Base-by-base conservation (phyloP, 2,797 vertebrate species). In the Anas bernieri region DNA sequence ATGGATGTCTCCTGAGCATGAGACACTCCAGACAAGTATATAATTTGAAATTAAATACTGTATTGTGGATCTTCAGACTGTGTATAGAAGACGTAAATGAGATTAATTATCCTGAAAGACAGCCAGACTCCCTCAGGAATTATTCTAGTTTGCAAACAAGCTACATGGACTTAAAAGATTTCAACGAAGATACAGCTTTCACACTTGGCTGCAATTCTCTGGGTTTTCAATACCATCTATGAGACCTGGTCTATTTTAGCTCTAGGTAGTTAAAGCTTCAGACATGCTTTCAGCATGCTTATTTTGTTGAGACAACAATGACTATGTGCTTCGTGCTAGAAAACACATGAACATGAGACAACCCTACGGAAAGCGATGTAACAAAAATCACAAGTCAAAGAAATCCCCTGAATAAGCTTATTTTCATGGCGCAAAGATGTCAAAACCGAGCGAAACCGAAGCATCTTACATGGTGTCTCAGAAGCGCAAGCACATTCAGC, bases 381-480 rank as follows among this genome's bases (percentile, higher is more conserved):
- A 31, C 37, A 54, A 33, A 68, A 76, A 62, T 30, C 33, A 18
- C 10, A 54, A 55, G 20, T 50, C 64, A 68, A 68, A 87, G 52
- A 52, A 70, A 64, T 16, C 16, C 21, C 22, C 23, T 12, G 3
- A 14, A 17, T 14, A 56, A 72, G 5, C 16, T 78, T 31, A 31
- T 15, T 68, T 16, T 10, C 41, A 48, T 5, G 21, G 50, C 62
- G 26, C 2, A 0, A 48, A 55, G 35, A 48, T 18, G 43, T 12
- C 46, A 31, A 76, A 48, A 28, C 12, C 41, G 48, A 66, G 43
- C 14, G 12, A 33, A 86, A 37, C 10, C 1, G 11, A 66, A 54
- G 69, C 15, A 17, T 37, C 22, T 62, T 7, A 4, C 0, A 1
- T 0, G 7, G 13, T 35, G 22, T 39, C 48, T 55, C 48, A 3